Percentiles rank a stretch among this genome's conserved stretches.
These are phyloP conservation scores for Enteromius argenteus DNA, from an alignment of 2,797 vertebrate species.

Conservation along the genomic window DNA sequence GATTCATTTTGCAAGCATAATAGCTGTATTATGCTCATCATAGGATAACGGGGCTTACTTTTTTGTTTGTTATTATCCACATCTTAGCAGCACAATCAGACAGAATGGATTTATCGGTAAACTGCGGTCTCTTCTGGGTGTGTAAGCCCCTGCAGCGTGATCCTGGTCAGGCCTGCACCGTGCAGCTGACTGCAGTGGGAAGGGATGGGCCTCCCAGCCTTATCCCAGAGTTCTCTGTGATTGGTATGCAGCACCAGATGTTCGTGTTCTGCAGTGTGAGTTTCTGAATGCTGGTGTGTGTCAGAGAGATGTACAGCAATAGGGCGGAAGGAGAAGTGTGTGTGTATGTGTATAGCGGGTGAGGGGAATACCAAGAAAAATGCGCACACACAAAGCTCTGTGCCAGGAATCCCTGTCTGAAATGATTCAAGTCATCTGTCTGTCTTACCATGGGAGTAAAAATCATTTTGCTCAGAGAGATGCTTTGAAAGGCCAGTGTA, in stretches of 20 bases:
- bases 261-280: constrained; percentile 79
- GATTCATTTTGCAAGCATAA: constrained; percentile 8
- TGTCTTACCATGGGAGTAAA: constrained; percentile 19
- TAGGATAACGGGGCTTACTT: background rate
- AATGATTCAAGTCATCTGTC: constrained; percentile 58
- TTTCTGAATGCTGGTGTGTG: constrained; percentile 73
- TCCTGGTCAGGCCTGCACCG: background rate
- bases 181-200: constrained; percentile 57
- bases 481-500: background rate
- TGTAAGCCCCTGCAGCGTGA: constrained; percentile 3
- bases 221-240: constrained; percentile 59
- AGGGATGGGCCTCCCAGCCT: constrained; percentile 3
- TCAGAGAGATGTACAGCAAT: constrained; percentile 74
- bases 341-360: constrained; percentile 40
- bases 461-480: constrained; percentile 27
- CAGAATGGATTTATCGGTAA: background rate
- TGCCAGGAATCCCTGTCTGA: constrained; percentile 69
- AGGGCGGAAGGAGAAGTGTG: constrained; percentile 71
- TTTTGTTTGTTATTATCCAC: background rate
- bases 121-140: background rate
- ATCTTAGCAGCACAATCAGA: background rate
- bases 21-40: constrained; percentile 3
- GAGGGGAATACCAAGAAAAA: constrained; percentile 52
- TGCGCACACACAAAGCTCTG: constrained; percentile 45
- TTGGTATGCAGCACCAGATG: constrained; percentile 77